Evolutionary conservation across 2,888 invertebrate genomes (phyloP), one percentile per base, ranked within the genome.

Genomic region (Pterostichus niger): DNA sequence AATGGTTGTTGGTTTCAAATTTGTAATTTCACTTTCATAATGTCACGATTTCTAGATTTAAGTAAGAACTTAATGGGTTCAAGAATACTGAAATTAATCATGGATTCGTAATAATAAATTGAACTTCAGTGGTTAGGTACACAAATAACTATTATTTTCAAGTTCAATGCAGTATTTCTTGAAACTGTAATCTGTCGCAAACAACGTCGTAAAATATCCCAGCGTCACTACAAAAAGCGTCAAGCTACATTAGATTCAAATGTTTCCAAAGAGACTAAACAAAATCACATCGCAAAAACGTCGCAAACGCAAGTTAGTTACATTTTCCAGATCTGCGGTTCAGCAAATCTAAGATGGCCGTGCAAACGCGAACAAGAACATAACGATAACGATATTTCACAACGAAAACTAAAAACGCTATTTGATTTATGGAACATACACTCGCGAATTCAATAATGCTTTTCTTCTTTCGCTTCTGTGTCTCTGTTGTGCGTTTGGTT

Each of bases 381-480:
- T 59, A 64, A 64, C 64, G 64, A 49, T 76, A 76, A 76, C 76
- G 54, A 80, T 68, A 68, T 64, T 71, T 80, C 54, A 80, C 80
- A 68, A 31, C 49, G 24, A 52, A 68, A 80, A 68, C 80, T 59
- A 71, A 81, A 81, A 81, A 71, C 81, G 59, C 56, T 56, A 73
- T 81, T 81, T 81, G 81, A 81, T 81, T 81, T 81, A 81, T 81
- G 81, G 24, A 64, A 81, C 73, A 73, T 64, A 49, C 24, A 68
- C 54, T 56, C 44, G 24, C 46, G 73, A 44, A 81, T 81, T 81
- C 81, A 81, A 81, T 81, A 81, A 81, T 52, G 64, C 44, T 24
- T 49, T 17, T 44, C 61, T 79, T 79, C 17, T 44, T 44, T 71
- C 15, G 15, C 71, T 11, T 46, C 46, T 40, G n/a, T 49, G 68